Evolutionary conservation across 92 coral and sea anemone species (phyloP).

Genomic region (Isaurus tuberculatus): DNA sequence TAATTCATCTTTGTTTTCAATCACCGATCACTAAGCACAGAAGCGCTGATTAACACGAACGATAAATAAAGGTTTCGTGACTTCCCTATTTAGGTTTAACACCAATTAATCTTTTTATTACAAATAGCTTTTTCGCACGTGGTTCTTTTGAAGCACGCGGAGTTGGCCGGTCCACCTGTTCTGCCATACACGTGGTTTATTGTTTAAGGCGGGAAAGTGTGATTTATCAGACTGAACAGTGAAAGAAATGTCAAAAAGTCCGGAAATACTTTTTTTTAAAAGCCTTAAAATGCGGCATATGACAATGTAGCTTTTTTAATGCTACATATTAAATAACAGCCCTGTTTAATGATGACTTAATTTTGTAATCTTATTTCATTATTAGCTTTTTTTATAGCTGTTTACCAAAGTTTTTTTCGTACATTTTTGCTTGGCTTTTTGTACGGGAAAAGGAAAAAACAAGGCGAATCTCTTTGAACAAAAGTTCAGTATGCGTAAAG

Average conservation of each 20-base stretch:
- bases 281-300: background rate
- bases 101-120: conserved; percentile 13
- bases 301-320: background rate
- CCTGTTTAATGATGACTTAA: background rate
- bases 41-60: background rate
- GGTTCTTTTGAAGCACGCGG: conserved; percentile 26
- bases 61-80: conserved; percentile 38
- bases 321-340: background rate
- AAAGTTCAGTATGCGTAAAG: too few relatives aligned
- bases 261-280: conserved; percentile 28
- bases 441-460: too few relatives aligned
- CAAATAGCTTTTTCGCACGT: background rate
- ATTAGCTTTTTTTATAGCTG: background rate
- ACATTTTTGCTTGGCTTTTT: too few relatives aligned
- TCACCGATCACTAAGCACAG: background rate
- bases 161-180: conserved; percentile 9
- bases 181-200: conserved; percentile 21
- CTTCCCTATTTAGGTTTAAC: background rate
- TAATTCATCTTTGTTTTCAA: background rate
- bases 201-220: conserved; percentile 30
- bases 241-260: conserved; percentile 8
- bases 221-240: background rate
- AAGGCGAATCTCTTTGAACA: too few relatives aligned
- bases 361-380: background rate
- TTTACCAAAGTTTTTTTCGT: background rate